A percentile compares a stretch with the other conserved stretches of the same genome.
phyloP scores from a whole-genome alignment of 2,888 invertebrate species.

The Reticulitermes lucifugus region DNA sequence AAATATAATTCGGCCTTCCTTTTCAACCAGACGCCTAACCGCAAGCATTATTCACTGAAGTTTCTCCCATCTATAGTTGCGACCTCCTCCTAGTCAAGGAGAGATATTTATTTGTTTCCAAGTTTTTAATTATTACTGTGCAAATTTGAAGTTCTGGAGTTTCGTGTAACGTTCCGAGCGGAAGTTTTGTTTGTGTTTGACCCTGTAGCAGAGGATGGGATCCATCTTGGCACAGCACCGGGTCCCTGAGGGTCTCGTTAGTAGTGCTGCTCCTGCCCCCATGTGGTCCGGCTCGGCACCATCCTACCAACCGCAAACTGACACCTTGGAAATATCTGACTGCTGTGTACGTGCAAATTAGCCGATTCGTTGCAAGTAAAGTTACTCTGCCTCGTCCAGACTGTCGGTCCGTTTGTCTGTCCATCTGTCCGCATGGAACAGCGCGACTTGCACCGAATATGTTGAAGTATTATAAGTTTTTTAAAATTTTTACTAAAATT shows the following conservation, averaged over 20 bases:
- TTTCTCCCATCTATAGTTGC: too few species aligned
- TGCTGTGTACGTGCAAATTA: not conserved
- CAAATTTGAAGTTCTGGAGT: not conserved
- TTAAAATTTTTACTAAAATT: too few species aligned
- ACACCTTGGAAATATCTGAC: not conserved
- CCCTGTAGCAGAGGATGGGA: not conserved
- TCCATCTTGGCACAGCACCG: not conserved
- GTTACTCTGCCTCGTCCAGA: too few species aligned
- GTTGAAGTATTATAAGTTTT: too few species aligned
- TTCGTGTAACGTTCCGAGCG: not conserved
- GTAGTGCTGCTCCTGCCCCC: not conserved
- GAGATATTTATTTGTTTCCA: not conserved
- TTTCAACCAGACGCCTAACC: too few species aligned
- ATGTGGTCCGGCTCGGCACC: not conserved
- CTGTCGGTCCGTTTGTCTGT: too few species aligned
- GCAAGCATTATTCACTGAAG: too few species aligned
- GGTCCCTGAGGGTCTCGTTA: constrained; percentile 7
- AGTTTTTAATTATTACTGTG: constrained; percentile 7
- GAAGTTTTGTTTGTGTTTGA: not conserved
- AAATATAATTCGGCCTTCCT: too few species aligned
- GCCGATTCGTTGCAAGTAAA: not conserved
- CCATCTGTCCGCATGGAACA: too few species aligned
- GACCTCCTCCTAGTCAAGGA: too few species aligned
- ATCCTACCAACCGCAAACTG: not conserved
- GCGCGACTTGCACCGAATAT: too few species aligned